Base-by-base conservation (phyloP, 2,797 vertebrate genomes). In the Typhlichthys eigenmanni region DNA sequence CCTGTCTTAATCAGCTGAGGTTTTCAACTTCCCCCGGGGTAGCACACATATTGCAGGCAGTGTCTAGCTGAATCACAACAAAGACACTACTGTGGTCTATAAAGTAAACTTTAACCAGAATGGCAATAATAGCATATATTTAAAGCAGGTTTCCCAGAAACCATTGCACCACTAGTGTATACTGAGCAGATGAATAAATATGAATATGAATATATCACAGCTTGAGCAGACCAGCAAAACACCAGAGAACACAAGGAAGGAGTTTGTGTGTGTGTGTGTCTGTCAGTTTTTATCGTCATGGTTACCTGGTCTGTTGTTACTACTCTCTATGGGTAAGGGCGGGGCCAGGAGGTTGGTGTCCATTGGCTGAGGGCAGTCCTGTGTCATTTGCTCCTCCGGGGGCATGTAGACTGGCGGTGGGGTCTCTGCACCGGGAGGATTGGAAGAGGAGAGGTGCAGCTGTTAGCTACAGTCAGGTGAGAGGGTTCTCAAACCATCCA, bases 401-500 rank as follows among this genome's bases (percentile, higher is more conserved):
- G 98, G 96, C 89, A 99, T 92, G 84, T 98, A 99, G 69, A 96
- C 96, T 85, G 98, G 98, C 58, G 98, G 96, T 2, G 98, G 98
- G 0, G 97, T 98, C 88, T 99, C 98, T 86, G 94, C 89, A 92
- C 75, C 53, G 76, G 60, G 38, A 47, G 60, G 57, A 43, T 38
- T 19, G 19, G n/a, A 8, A 66, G 58, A 69, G 50, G 24, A 72
- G 68, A 71, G 50, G 43, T 13, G 59, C 12, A 3, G 34, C 19
- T 59, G 32, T 14, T 34, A n/a, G 38, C 7, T 43, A 43, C 9
- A 43, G 9, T 10, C 38, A 43, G 38, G 38, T 2, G 38, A 9
- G 38, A 2, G 38, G 9, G 38, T 10, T 43, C 38, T 43, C 38
- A 10, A 43, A 43, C 38, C 5, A 2, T 43, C 9, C 9, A 43